These are phyloP conservation scores for Dusona sp. DNA, from an alignment of 2,888 invertebrate genomes.

Conservation along the genomic window DNA sequence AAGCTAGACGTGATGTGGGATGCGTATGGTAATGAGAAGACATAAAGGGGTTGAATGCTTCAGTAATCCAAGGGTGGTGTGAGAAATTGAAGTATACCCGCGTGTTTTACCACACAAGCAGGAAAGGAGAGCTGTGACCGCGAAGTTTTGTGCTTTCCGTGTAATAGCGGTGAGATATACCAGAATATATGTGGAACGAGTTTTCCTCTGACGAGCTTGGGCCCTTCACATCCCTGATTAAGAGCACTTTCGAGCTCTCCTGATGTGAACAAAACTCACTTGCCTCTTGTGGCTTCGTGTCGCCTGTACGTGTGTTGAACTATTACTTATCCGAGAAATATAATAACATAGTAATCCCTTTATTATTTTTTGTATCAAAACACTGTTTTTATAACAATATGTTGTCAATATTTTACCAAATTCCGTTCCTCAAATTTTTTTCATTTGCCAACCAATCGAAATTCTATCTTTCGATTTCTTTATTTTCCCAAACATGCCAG, in stretches of 20 bases:
- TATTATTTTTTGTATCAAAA: neutral
- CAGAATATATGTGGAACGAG: conserved; percentile 22
- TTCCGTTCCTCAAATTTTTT: neutral
- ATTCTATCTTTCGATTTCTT: neutral
- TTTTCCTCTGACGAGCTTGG: conserved; percentile 38
- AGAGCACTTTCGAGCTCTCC: conserved; percentile 39
- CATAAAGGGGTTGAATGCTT: conserved; percentile 54
- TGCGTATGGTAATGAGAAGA: conserved; percentile 63
- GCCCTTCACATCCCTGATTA: conserved; percentile 33
- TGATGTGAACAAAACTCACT: conserved; percentile 24
- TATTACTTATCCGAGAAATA: conserved; percentile 12
- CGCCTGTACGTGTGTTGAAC: conserved; percentile 6
- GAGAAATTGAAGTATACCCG: conserved; percentile 37
- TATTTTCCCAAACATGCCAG: neutral
- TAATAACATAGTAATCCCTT: neutral
- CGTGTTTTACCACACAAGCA: conserved; percentile 29
- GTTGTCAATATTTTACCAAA: neutral
- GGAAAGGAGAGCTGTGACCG: conserved; percentile 40
- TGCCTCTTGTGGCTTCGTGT: neutral
- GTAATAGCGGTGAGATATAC: conserved; percentile 30
- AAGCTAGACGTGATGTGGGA: conserved; percentile 9
- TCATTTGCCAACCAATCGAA: neutral
- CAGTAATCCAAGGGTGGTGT: conserved; percentile 13
- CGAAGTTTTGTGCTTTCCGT: conserved; percentile 51
- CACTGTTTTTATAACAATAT: neutral